Evolutionary conservation across 2,797 vertebrate genomes (phyloP).

Genomic region (Melanogrammus aeglefinus): DNA sequence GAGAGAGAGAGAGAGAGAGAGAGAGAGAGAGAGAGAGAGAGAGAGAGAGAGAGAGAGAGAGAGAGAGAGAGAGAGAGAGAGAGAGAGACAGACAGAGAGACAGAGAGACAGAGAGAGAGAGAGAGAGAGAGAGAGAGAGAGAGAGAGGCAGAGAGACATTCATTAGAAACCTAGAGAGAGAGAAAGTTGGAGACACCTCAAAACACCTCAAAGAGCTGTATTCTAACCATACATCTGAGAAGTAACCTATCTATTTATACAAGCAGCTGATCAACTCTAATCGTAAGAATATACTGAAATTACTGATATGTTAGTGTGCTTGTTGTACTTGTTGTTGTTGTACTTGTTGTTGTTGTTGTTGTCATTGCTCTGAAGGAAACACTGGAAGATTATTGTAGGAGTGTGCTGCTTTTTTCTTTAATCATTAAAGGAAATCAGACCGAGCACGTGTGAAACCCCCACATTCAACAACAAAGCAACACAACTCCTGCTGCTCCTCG

Average conservation of each 20-base stretch:
- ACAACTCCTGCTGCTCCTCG: neutral
- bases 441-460: neutral
- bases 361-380: neutral
- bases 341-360: neutral
- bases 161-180: too few species aligned
- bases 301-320: neutral
- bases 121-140: neutral
- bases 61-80: conserved; percentile 8
- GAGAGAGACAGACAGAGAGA: too few species aligned
- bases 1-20: conserved; percentile 2
- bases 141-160: neutral
- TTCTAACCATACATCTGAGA: neutral
- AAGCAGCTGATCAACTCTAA: neutral
- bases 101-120: neutral
- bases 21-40: conserved; percentile 7
- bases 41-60: conserved; percentile 17
- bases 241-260: neutral
- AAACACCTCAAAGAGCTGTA: neutral
- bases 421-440: neutral
- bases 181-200: too few species aligned
- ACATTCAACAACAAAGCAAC: neutral
- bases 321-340: neutral
- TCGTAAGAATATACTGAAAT: neutral
- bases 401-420: neutral
- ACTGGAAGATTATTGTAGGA: neutral